phyloP scores from a whole-genome alignment of 2,888 invertebrate species.

The Agapostemon virescens region DNA sequence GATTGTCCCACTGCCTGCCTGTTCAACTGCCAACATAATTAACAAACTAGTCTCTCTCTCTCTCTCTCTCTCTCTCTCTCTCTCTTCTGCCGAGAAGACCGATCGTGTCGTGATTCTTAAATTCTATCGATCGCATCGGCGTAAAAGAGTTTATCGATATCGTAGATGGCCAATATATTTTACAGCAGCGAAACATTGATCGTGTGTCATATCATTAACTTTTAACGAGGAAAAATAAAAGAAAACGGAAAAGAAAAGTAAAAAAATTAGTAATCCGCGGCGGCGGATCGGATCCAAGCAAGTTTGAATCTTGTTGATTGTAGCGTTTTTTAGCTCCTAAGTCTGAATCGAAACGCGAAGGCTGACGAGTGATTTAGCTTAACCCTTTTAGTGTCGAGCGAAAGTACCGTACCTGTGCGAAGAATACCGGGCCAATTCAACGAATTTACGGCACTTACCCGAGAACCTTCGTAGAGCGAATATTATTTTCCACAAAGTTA shows the following conservation, averaged over 20 bases:
- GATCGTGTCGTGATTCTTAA: not conserved
- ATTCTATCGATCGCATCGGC: constrained; percentile 4
- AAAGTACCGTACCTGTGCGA: no score
- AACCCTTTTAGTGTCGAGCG: no score
- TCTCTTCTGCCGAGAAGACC: not conserved
- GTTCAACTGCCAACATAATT: constrained; percentile 6
- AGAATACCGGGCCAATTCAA: no score
- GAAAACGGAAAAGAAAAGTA: not conserved
- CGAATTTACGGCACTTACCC: no score
- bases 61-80: not conserved
- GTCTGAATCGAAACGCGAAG: constrained; percentile 44
- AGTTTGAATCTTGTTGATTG: constrained; percentile 42
- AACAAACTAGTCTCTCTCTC: constrained; percentile 1
- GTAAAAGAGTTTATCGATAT: constrained; percentile 18
- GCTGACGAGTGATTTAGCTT: constrained; percentile 61
- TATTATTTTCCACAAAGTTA: no score
- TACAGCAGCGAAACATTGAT: constrained; percentile 69
- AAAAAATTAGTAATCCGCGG: constrained; percentile 15
- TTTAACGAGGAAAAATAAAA: constrained; percentile 6
- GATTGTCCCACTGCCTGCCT: not conserved
- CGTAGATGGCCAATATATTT: constrained; percentile 53
- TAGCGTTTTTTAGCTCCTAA: constrained; percentile 43
- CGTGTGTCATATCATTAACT: constrained; percentile 71
- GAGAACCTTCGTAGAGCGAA: no score
- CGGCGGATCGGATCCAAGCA: constrained; percentile 12